Evolutionary conservation across 1,140 invertebrate genomes (phyloP), one percentile per base, ranked within the genome.

Genomic region (Drosophila auraria): DNA sequence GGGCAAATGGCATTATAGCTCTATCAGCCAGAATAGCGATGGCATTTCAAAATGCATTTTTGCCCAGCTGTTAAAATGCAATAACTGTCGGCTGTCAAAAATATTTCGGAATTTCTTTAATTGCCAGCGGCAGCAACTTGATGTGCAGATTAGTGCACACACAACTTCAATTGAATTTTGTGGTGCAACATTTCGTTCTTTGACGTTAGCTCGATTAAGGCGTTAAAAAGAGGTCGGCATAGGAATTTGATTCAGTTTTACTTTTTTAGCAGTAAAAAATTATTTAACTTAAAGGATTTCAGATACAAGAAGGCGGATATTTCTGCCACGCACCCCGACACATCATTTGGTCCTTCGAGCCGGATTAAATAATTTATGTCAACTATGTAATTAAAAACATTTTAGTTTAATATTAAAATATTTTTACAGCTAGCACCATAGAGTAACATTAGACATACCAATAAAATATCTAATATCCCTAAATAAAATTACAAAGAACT

Each of bases 11-110:
- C 66, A 57, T 57, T 69, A 50, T 36, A 54, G 14, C 53, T 51
- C 53, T n/a, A 73, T 44, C 30, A 15, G 38, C 33, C 27, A 36
- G 27, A 68, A 79, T 70, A 75, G 65, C 57, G 74, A 79, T 44
- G 70, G 61, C 68, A 83, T 60, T 82, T 33, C 20, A 15, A 60
- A 73, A 40, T 60, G 56, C 53, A 72, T 44, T 72, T 71, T 27
- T 60, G 45, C 17, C 6, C 8, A n/a, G 45, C 38, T 60, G 45
- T 50, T 60, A n/a, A 73, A 73, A 73, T 17, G 30, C 36, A 71
- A 72, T 51, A 71, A 60, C 36, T 72, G 36, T 72, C 44, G 23
- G 9, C 25, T 42, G 42, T 17, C 36, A 27, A 20, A 53, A 69
- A 17, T 72, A 36, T n/a, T 33, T 59, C 17, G 30, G 12, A 20